Evolutionary conservation across 2,888 invertebrate species (phyloP), one percentile per base, ranked within the genome.

Genomic region (Abscondita cerata): DNA sequence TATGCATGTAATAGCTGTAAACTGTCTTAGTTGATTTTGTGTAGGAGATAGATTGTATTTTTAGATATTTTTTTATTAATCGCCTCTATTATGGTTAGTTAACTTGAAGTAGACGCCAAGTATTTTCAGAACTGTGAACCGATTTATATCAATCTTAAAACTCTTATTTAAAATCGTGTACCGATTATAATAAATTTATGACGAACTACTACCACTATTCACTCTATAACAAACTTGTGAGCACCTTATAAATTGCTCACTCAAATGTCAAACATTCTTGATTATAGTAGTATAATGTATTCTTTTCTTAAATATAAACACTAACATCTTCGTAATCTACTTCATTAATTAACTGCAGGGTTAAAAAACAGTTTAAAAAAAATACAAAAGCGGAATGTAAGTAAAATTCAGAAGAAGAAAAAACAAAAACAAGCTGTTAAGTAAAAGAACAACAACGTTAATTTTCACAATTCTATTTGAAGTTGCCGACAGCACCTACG

Each of bases 1-100:
- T 63, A 60, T 64, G 59, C 55, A 65, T 68, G 65, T 68, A 69
- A 69, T 58, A 59, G 59, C 50, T 59, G 52, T 57, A 56, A 62
- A 65, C 65, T 66, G 47, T 52, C 57, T 20, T 18, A 20, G 16
- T 25, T 36, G 25, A 57, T 52, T 55, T 47, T 55, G 55, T 55
- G 33, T 50, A 53, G 44, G 41, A 53, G 31, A 25, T 48, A 33
- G 46, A 44, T 36, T 31, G 58, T 52, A 40, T 52, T 41, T 52
- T 52, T 20, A 41, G 38, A 19, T 31, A 52, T 36, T 34, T 18
- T 46, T 36, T 52, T 33, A 52, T 52, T 38, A 38, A 36, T 36
- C 19, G 48, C 18, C 44, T 18, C 44, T 44, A 44, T 44, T 44
- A 44, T 44, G 19, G 44, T 44, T 44, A 44, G 44, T 44, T 44